A percentile compares a stretch with the other conserved stretches of the same genome.
Conservation (phyloP, 2,888 invertebrate genomes). For the Ormyrus rosae region DNA sequence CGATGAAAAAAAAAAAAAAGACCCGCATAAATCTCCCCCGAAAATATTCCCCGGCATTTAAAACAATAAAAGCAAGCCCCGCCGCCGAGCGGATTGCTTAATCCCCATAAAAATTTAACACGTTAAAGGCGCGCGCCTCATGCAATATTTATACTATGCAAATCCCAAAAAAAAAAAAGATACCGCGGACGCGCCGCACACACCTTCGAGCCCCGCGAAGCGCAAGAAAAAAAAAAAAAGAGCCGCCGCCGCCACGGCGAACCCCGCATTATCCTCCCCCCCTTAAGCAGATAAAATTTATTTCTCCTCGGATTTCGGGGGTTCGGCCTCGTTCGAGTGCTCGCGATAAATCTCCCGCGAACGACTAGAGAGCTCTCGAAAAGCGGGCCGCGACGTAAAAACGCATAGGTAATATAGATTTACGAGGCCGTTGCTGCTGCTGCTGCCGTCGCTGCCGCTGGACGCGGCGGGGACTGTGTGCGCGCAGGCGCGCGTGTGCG, state of each 20-base stretch:
- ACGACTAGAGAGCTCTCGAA: slow-evolving; percentile 27
- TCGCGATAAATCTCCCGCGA: slow-evolving; percentile 41
- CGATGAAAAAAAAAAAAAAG: too few relatives aligned
- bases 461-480: slow-evolving; percentile 5
- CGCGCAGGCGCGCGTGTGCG: slow-evolving; percentile 9
- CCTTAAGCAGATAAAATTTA: slow-evolving; percentile 25
- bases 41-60: too few relatives aligned
- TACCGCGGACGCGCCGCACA: too few relatives aligned
- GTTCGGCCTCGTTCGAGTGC: neutral
- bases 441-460: slow-evolving; percentile 31
- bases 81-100: neutral
- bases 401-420: slow-evolving; percentile 68
- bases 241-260: neutral
- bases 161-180: neutral
- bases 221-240: too few relatives aligned
- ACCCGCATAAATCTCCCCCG: too few relatives aligned
- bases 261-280: neutral
- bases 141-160: neutral
- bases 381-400: slow-evolving; percentile 55
- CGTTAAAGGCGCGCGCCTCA: neutral
- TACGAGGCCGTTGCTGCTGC: slow-evolving; percentile 70
- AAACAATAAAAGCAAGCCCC: too few relatives aligned
- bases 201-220: too few relatives aligned
- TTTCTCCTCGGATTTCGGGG: slow-evolving; percentile 32
- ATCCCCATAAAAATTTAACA: neutral